Evolutionary conservation across 2,113 vertebrate species (phyloP).

Genomic region (Desmodus rotundus): DNA sequence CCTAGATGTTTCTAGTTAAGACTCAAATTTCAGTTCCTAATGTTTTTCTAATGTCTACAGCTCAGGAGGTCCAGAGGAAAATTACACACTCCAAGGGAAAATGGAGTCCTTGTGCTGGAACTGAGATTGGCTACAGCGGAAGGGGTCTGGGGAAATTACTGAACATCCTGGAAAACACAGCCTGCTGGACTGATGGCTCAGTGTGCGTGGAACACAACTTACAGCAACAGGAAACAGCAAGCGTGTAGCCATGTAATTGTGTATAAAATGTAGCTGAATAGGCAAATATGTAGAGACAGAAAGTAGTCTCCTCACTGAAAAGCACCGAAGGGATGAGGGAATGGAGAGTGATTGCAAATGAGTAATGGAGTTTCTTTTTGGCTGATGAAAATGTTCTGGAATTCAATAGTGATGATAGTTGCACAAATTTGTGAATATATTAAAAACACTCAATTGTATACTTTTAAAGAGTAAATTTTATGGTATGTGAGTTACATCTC

Average conservation of each 20-base stretch:
- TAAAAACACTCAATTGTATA: not conserved
- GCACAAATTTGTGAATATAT: not conserved
- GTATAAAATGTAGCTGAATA: not conserved
- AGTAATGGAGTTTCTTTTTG: not conserved
- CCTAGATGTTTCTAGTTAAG: not conserved
- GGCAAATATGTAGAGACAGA: not conserved
- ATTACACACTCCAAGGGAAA: not conserved
- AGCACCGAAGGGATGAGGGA: not conserved
- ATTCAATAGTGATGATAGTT: not conserved
- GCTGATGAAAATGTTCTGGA: not conserved
- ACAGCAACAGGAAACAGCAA: not conserved
- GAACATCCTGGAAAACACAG: not conserved
- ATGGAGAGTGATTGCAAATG: not conserved
- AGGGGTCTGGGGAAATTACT: not conserved
- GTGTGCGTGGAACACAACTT: not conserved
- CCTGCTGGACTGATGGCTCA: not conserved
- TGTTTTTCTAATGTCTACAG: not conserved
- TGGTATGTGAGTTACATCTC: too few relatives aligned
- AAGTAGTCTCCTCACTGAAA: not conserved
- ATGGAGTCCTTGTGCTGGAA: not conserved
- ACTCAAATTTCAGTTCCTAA: not conserved
- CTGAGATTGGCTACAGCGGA: not conserved
- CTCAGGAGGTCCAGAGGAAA: not conserved
- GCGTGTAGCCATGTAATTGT: not conserved
- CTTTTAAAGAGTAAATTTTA: not conserved